These are phyloP conservation scores for Sorex maritimensis DNA, from an alignment of 2,797 vertebrate genomes.

Conservation along the genomic window DNA sequence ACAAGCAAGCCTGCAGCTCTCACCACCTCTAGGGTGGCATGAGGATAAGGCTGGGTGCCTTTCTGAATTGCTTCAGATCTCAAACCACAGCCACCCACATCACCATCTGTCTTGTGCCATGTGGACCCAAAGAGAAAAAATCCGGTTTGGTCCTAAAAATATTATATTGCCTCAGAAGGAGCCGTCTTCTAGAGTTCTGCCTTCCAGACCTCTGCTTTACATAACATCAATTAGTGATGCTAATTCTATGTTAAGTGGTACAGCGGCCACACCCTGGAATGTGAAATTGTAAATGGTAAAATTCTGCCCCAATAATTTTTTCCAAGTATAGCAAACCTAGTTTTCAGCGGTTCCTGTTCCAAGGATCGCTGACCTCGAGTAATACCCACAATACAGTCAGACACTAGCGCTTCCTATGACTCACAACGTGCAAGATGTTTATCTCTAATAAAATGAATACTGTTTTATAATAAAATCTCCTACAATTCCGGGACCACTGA, in stretches of 20 bases:
- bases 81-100: slow-evolving; percentile 78
- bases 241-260: slow-evolving; percentile 72
- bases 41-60: slow-evolving; percentile 54
- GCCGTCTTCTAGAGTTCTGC: slow-evolving; percentile 31
- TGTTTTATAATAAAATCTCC: slow-evolving; percentile 36
- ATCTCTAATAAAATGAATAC: slow-evolving; percentile 12
- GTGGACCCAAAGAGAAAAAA: slow-evolving; percentile 83
- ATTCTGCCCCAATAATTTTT: slow-evolving; percentile 70
- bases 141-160: slow-evolving; percentile 84
- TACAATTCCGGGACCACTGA: no score
- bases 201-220: slow-evolving; percentile 69
- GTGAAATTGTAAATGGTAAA: slow-evolving; percentile 68
- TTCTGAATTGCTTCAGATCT: slow-evolving; percentile 71
- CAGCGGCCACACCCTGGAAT: slow-evolving; percentile 60
- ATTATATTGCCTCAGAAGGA: slow-evolving; percentile 74
- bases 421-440: not conserved
- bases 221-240: slow-evolving; percentile 80
- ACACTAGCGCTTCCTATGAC: slow-evolving; percentile 42
- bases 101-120: slow-evolving; percentile 82
- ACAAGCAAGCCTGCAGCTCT: not conserved
- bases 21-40: not conserved
- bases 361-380: not conserved
- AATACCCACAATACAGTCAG: not conserved
- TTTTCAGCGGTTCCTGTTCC: slow-evolving; percentile 40
- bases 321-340: slow-evolving; percentile 24